Evolutionary conservation across 2,797 vertebrate species (phyloP).

Genomic region (Denticeps clupeoides): DNA sequence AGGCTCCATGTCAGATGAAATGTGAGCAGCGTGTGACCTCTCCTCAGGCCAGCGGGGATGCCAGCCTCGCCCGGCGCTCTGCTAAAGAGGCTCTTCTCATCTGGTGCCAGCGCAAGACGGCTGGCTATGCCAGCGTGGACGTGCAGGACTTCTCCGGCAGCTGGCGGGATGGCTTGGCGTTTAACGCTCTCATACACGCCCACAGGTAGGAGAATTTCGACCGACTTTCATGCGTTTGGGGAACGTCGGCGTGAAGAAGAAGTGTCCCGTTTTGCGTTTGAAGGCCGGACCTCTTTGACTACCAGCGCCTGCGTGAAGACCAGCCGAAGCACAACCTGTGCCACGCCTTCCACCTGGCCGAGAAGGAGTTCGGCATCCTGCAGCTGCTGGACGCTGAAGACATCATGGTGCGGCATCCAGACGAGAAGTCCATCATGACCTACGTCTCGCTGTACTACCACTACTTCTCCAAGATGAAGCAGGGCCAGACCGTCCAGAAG

Average conservation of each 20-base stretch:
- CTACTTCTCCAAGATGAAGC: constrained; percentile 75
- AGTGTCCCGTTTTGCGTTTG: too few relatives aligned
- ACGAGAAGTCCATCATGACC: constrained; percentile 85
- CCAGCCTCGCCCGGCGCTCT: constrained; percentile 59
- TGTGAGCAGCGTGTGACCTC: background rate
- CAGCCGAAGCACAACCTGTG: constrained; percentile 57
- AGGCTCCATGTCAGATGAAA: background rate
- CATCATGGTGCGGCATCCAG: constrained; percentile 63
- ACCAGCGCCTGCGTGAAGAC: constrained; percentile 48
- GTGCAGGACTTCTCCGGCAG: constrained; percentile 78
- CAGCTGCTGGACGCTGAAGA: constrained; percentile 81
- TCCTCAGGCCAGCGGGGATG: constrained; percentile 58
- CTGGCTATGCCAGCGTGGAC: constrained; percentile 64
- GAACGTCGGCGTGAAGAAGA: too few relatives aligned
- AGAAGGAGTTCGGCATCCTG: constrained; percentile 69
- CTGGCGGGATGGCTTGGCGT: constrained; percentile 78
- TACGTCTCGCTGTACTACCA: constrained; percentile 83
- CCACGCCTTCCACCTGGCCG: constrained; percentile 69
- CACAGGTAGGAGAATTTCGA: constrained; percentile 80
- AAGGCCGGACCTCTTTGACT: constrained; percentile 80
- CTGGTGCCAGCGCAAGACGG: constrained; percentile 83
- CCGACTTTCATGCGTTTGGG: too few relatives aligned
- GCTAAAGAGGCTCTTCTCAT: constrained; percentile 79
- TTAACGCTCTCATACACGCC: constrained; percentile 79
- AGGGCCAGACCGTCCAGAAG: constrained; percentile 72